Percentiles rank a stretch among this genome's conserved stretches.
phyloP scores from a whole-genome alignment of 2,888 invertebrate genomes.

The Sphecodes monilicornis region DNA sequence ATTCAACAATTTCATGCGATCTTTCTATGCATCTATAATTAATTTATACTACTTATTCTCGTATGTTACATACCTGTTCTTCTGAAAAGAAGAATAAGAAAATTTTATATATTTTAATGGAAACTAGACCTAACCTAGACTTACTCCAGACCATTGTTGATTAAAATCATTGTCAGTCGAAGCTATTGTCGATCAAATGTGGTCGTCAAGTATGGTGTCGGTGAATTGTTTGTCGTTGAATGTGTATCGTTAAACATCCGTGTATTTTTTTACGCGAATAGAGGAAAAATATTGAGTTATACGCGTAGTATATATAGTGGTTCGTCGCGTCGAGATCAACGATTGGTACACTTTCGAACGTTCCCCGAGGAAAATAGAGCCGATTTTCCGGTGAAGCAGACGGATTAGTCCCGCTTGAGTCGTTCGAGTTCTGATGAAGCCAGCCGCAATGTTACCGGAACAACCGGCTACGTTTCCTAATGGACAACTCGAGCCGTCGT shows the following conservation, averaged over 20 bases:
- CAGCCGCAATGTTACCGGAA: conserved; percentile 35
- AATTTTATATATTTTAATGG: background rate
- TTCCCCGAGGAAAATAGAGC: background rate
- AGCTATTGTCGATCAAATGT: background rate
- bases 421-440: conserved; percentile 44
- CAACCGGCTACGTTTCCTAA: conserved; percentile 47
- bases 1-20: too few relatives aligned
- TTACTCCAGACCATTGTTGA: background rate
- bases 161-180: background rate
- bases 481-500: background rate
- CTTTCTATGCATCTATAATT: too few relatives aligned
- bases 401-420: conserved; percentile 1
- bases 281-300: background rate
- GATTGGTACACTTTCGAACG: background rate
- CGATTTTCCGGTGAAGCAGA: background rate
- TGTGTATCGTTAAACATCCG: background rate
- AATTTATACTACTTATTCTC: too few relatives aligned
- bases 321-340: background rate
- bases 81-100: background rate
- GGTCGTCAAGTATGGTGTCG: background rate
- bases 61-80: background rate
- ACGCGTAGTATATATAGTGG: background rate
- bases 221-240: background rate
- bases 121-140: background rate
- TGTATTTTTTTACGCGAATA: background rate